Evolutionary conservation across 2,888 invertebrate genomes (phyloP), one percentile per base, ranked within the genome.

Genomic region (Nysson spinosus): DNA sequence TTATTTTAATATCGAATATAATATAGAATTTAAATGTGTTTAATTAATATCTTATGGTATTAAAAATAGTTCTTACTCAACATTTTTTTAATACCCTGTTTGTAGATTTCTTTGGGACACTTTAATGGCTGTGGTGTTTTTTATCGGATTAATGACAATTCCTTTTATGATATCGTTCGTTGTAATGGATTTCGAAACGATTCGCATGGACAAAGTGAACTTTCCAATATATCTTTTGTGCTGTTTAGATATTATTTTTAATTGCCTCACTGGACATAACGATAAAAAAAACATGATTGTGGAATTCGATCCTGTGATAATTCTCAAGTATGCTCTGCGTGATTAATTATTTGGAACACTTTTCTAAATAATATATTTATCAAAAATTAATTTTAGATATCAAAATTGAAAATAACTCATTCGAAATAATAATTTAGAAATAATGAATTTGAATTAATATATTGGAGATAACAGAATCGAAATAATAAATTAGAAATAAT

Each of bases 81-180:
- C n/a, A 12, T 35, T 51, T 47, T 20, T 4, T 39, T n/a, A 28
- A 9, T 26, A 5, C 3, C 20, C n/a, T 37, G 30, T 64, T 61
- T 30, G 12, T 51, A 86, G 86, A 69, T 81, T 85, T 9, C 1
- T 67, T 1, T 87, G 85, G 85, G 84, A 85, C 62, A 61, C 58
- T 1, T 14, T 83, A 4, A 86, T 85, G 85, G 69, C 58, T 7
- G 9, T 77, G n/a, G 55, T 81, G 4, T 85, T 80, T 24, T 46
- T 73, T 5, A 35, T 82, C n/a, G 67, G 79, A 0, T 83, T 86
- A 43, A 19, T 83, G 1, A 75, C 83, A 2, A 83, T 86, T 12
- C 86, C 86, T 0, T 82, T 85, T 24, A 73, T 77, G 60, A 73
- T 76, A 1, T 80, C 79, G 34, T 86, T 85, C 52, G 44, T 82